phyloP scores from a whole-genome alignment of 1,140 invertebrate genomes.

The Ylistrum balloti region DNA sequence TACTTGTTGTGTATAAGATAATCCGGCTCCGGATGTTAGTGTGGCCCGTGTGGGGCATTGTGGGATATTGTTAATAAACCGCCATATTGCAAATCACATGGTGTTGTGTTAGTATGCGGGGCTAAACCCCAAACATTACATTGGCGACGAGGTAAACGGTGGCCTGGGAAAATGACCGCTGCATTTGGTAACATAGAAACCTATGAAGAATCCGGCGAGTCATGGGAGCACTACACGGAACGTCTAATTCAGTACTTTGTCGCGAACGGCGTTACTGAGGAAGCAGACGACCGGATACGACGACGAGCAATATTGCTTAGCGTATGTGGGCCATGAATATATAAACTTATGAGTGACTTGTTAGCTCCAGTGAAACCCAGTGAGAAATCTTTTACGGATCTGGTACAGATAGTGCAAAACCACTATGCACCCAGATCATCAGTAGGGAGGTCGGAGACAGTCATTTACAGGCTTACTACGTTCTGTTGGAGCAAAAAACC shows the following conservation, averaged over 20 bases:
- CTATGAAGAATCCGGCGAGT: background rate
- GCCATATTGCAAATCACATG: no score
- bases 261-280: background rate
- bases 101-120: no score
- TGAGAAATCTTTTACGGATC: conserved; percentile 10
- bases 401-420: conserved; percentile 43
- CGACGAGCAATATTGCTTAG: conserved; percentile 44
- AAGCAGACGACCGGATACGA: conserved; percentile 29
- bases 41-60: no score
- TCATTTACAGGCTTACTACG: no score
- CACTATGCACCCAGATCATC: conserved; percentile 45
- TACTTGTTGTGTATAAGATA: no score
- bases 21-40: no score
- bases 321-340: conserved; percentile 35
- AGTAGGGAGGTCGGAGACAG: no score
- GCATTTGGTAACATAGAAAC: background rate
- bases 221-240: background rate
- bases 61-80: no score
- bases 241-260: background rate
- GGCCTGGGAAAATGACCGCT: background rate
- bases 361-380: conserved; percentile 45
- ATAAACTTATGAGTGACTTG: conserved; percentile 45
- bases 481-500: no score
- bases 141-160: background rate
- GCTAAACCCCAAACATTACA: no score